Base-by-base conservation (phyloP, 2,888 invertebrate species). In the Laothoe populi region DNA sequence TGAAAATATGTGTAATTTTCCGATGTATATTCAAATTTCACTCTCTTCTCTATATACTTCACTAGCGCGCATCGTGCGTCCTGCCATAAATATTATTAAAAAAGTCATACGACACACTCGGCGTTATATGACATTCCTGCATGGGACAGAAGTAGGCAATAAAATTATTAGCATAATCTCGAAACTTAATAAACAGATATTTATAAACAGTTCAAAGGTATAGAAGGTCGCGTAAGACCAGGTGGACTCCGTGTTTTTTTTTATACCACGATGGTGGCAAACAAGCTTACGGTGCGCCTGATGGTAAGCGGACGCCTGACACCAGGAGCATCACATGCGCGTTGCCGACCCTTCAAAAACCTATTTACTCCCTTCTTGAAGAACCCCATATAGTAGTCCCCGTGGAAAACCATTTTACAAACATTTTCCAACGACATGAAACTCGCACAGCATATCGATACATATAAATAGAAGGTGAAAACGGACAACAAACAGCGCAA, bases 1-100 rank as follows among this genome's bases (percentile, higher is more conserved):
- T 70, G 75, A 81, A 82, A 82, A 83, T 82, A 81, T 63, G 74
- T 83, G 75, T 71, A 31, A 40, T 79, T 70, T 75, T 67, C 64
- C 66, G 71, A 73, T 70, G 68, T 46, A 60, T 66, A 66, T 63
- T 67, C 61, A 62, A 63, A 63, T 62, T 60, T 23, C 10, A 53
- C 26, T 49, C 53, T 53, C 19, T 53, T 21, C 3, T 53, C 19
- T n/a, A n/a, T n/a, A n/a, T n/a, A 35, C 19, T 35, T 53, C 35
- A 35, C 31, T 19, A 35, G 5, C 53, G 53, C 53, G 31, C 53
- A 3, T 4, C 35, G 53, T 35, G 53, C 35, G 35, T 13, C 31
- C 19, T 4, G 26, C 2, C 26, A 31, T 31, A 31, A 31, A 8
- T 1, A 31, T 4, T 31, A 31, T 31, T 31, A 31, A 26, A 26